phyloP scores from a whole-genome alignment of 2,113 vertebrate species.

The Illadopsis cleaveri region DNA sequence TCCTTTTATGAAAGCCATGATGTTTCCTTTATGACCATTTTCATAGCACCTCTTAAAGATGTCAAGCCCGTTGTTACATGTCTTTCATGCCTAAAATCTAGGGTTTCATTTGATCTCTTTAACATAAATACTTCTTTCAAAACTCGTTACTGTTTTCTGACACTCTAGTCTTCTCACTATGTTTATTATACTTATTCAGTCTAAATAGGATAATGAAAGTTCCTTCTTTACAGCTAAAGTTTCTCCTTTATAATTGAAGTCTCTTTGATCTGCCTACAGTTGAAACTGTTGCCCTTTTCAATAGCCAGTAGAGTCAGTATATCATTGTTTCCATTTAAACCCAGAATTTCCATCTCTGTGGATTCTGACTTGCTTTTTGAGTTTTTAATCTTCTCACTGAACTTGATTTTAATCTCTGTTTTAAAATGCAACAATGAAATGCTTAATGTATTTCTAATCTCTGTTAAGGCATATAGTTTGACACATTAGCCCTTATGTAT shows the following conservation, averaged over 20 bases:
- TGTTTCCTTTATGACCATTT: background rate
- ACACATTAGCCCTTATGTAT: background rate
- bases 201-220: background rate
- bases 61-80: background rate
- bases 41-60: background rate
- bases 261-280: background rate
- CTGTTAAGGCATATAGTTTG: background rate
- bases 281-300: background rate
- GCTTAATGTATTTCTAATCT: background rate
- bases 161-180: background rate
- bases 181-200: background rate
- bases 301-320: background rate
- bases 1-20: background rate
- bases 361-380: background rate
- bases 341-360: background rate
- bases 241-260: background rate
- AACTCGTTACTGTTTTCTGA: rapidly evolving
- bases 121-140: background rate
- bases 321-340: background rate
- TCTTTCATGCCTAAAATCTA: background rate
- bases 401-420: background rate
- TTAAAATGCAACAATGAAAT: background rate
- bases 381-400: background rate
- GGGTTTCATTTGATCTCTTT: background rate
- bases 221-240: background rate